phyloP scores from a whole-genome alignment of 2,797 vertebrate species.

The Parambassis ranga region DNA sequence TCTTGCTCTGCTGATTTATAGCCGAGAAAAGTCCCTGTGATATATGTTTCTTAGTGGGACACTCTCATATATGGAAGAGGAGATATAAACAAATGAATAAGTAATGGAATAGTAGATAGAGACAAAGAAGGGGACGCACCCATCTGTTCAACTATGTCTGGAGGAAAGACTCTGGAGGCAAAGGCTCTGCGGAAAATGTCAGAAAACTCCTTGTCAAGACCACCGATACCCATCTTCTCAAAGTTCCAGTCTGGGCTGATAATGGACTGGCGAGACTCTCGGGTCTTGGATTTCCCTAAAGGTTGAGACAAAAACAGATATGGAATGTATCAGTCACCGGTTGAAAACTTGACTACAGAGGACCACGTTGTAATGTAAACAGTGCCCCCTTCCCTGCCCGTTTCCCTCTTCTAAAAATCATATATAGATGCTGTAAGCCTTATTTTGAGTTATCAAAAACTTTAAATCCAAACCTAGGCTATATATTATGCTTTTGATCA shows the following conservation, averaged over 20 bases:
- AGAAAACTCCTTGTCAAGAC: slow-evolving; percentile 95
- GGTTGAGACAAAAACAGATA: neutral
- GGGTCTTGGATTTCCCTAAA: slow-evolving; percentile 91
- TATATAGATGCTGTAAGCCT: neutral
- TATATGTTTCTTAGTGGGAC: neutral
- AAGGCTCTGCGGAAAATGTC: slow-evolving; percentile 96
- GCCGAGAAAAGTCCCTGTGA: too few species aligned
- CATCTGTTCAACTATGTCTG: slow-evolving; percentile 98
- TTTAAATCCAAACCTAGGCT: too few species aligned
- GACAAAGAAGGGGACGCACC: slow-evolving; percentile 79
- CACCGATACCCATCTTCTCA: slow-evolving; percentile 97
- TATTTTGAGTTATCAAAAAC: neutral
- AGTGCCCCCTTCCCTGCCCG: neutral
- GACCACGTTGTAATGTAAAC: neutral
- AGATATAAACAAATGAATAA: slow-evolving; percentile 19
- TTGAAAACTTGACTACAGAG: neutral
- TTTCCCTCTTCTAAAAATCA: neutral
- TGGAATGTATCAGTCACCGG: neutral
- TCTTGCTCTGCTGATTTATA: too few species aligned
- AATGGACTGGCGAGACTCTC: slow-evolving; percentile 93
- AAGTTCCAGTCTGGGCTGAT: slow-evolving; percentile 99
- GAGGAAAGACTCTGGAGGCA: slow-evolving; percentile 94
- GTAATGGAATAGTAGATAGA: neutral
- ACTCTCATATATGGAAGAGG: neutral
- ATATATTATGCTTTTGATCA: too few species aligned